Percentiles rank a stretch among this genome's conserved stretches.
These are phyloP conservation scores for Spheniscus mendiculus DNA, from an alignment of 2,113 vertebrate species.

Conservation along the genomic window DNA sequence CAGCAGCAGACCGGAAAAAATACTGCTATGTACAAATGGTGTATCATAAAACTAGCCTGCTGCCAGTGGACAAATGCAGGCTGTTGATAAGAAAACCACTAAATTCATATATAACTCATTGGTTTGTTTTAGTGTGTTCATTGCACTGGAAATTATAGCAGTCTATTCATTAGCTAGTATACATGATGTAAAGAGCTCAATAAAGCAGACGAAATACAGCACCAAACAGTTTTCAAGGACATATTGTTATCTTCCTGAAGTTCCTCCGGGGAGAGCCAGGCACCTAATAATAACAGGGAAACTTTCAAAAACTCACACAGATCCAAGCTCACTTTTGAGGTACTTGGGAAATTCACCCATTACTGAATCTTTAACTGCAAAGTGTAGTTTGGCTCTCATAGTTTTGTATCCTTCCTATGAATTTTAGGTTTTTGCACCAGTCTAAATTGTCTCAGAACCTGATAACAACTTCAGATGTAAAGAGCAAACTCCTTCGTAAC, in stretches of 20 bases:
- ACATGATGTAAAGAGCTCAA: background rate
- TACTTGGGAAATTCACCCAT: background rate
- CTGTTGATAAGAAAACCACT: background rate
- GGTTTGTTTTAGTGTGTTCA: background rate
- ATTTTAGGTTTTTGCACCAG: background rate
- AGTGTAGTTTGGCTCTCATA: background rate
- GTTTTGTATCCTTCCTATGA: background rate
- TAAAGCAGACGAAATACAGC: background rate
- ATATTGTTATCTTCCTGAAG: background rate
- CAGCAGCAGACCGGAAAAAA: background rate
- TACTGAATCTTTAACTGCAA: background rate
- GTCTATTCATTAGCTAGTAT: background rate
- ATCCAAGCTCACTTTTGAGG: background rate
- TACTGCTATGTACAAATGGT: background rate
- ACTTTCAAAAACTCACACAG: background rate
- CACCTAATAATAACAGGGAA: background rate
- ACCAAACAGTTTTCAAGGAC: background rate
- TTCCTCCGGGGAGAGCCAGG: background rate
- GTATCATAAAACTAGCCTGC: background rate
- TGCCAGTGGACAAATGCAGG: background rate
- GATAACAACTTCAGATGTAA: background rate
- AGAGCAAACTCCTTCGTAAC: background rate
- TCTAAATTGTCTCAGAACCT: background rate
- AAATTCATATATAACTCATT: background rate
- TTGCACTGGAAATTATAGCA: background rate